Evolutionary conservation across 1,140 invertebrate genomes (phyloP), one percentile per base, ranked within the genome.

Genomic region (Gryllus bimaculatus): DNA sequence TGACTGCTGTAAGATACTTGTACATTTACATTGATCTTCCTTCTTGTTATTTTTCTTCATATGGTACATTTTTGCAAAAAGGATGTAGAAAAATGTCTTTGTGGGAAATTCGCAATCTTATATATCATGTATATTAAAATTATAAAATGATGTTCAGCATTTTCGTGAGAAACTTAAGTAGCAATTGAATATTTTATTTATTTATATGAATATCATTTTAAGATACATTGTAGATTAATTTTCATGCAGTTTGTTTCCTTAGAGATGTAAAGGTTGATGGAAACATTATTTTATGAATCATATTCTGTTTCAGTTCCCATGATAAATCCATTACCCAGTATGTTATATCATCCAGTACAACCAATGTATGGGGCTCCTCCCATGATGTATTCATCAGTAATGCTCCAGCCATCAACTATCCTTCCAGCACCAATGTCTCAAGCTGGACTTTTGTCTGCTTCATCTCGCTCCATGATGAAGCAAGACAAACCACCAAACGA

Each of bases 301-400:
- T 39, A 39, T 39, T 5, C 18, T 66, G 47, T 49, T 54, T 54
- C 76, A 77, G 76, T 77, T 47, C 76, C 76, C 21, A 21, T 20
- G 20, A 0, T 77, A 20, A 77, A 77, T 77, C 47, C 76, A 47
- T 8, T 47, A 10, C 39, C 76, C 8, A 20, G 39, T 20, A 77
- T 77, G 76, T 48, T 77, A 8, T 77, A 49, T 49, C 76, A 77
- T 48, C 78, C 78, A 10, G 20, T 79, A 26, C 78, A 74, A 26
- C 84, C 88, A 6, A 83, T 89, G 20, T 84, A 89, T 74, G 85
- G 86, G 18, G 80, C 85, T 2, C 83, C 87, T 8, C 76, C 39
- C 7, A 85, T 89, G 79, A 86, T 89, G 81, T 88, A 87, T 80
- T 85, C 86, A 75, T 85, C 88, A 3, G 82, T 88, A 8, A 83